A percentile compares a stretch with the other conserved stretches of the same genome.
Evolutionary conservation across 1,140 invertebrate species (phyloP).

Genomic region (Steinernema khuongi): DNA sequence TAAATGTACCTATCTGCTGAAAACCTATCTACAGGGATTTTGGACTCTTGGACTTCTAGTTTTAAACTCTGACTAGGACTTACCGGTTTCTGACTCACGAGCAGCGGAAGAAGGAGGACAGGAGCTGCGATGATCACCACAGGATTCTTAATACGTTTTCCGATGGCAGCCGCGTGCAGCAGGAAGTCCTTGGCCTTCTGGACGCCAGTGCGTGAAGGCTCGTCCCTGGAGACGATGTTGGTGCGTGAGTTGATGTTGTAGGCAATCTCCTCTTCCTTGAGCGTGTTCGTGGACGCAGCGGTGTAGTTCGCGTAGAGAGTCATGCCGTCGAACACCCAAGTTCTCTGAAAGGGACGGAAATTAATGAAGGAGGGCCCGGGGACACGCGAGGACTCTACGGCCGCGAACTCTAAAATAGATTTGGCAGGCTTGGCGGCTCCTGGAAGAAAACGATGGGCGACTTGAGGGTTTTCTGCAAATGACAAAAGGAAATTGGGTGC

Average conservation of each 20-base stretch:
- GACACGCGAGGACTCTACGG: too few relatives aligned
- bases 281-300: not conserved
- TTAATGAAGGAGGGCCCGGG: not conserved
- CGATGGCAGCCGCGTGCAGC: not conserved
- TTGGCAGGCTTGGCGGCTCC: too few relatives aligned
- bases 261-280: not conserved
- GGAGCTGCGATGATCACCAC: not conserved
- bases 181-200: not conserved
- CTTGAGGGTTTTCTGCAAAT: too few relatives aligned
- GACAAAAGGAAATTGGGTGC: too few relatives aligned
- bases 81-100: not conserved
- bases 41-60: too few relatives aligned
- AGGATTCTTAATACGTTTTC: not conserved
- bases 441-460: too few relatives aligned
- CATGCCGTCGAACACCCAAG: not conserved
- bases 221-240: not conserved
- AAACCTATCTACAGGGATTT: too few relatives aligned
- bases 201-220: not conserved
- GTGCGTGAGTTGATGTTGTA: conserved; percentile 6
- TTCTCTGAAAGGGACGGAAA: not conserved
- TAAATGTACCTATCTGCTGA: too few relatives aligned
- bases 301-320: not conserved
- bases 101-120: not conserved
- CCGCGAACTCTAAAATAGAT: too few relatives aligned
- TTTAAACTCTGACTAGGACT: not conserved